Evolutionary conservation across 2,888 invertebrate species (phyloP), one percentile per base, ranked within the genome.

Genomic region (Psococerastis gibbosa): DNA sequence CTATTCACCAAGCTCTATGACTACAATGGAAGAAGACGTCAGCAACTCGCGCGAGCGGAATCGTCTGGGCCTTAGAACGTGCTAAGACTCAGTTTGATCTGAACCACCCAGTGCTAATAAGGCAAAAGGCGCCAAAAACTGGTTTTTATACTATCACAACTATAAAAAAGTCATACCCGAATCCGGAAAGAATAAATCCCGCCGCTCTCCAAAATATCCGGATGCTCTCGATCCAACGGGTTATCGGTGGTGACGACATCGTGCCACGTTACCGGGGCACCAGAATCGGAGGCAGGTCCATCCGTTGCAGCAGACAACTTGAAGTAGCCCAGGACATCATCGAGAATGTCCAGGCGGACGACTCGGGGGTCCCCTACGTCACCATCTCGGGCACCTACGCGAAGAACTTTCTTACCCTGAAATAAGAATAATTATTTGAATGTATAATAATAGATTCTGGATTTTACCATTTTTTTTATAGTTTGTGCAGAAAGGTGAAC

Each of bases 311-410:
- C 67, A 1, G 68, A 55, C 3, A 84, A 58, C 31, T 67, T 66
- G 52, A 84, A 84, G 56, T 82, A 79, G 0, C 70, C 71, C 22
- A 74, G 68, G 0, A 63, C 60, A 46, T 83, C 83, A 32, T 74
- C 75, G 56, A 80, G 78, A 11, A 83, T 57, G 0, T 73, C 70
- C 9, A 83, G 56, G n/a, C 71, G 55, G 2, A 83, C 64, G 42
- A 73, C 67, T 35, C 81, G 62, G 0, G 78, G 73, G 52, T 76
- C 73, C 0, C 83, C 84, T 3, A 75, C 71, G 56, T 88, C 88
- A 1, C 85, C 87, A 55, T 88, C 88, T 47, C 76, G 70, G 0
- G 83, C 84, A 50, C 71, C 64, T 1, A 87, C 74, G 15, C 75
- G 74, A 55, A 83, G 61, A 44, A 85, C 72, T 38, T 73, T 69